A percentile compares a stretch with the other conserved stretches of the same genome.
These are phyloP conservation scores for Oscheius sp. DNA, from an alignment of 1,140 invertebrate genomes.

Conservation along the genomic window DNA sequence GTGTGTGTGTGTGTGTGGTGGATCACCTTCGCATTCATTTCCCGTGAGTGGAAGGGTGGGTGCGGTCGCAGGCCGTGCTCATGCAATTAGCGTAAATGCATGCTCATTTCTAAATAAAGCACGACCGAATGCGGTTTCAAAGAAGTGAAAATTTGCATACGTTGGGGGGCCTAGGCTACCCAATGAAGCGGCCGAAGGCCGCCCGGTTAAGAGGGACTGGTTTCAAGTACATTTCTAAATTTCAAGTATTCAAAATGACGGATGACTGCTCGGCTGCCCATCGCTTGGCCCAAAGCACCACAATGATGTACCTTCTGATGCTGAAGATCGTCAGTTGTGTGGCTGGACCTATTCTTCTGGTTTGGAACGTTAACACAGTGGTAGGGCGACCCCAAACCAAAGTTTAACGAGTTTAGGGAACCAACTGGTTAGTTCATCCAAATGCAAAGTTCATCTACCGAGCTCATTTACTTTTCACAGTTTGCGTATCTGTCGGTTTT, in stretches of 20 bases:
- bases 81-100: too few relatives aligned
- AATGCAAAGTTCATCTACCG: constrained; percentile 5
- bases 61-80: too few relatives aligned
- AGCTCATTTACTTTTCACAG: neutral
- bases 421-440: neutral
- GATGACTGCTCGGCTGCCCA: neutral
- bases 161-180: too few relatives aligned
- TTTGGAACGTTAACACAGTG: neutral
- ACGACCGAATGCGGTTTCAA: too few relatives aligned
- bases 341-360: neutral
- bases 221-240: too few relatives aligned
- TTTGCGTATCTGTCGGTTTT: neutral
- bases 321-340: neutral
- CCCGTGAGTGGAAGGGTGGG: too few relatives aligned
- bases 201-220: too few relatives aligned
- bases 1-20: too few relatives aligned
- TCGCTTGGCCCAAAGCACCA: neutral
- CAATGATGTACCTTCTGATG: neutral
- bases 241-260: neutral
- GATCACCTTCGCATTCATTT: too few relatives aligned
- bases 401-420: neutral
- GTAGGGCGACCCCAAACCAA: neutral
- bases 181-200: too few relatives aligned
- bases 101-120: too few relatives aligned
- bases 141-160: too few relatives aligned